Evolutionary conservation across 2,888 invertebrate genomes (phyloP), one percentile per base, ranked within the genome.

Genomic region (Alloscopus bannaensis): DNA sequence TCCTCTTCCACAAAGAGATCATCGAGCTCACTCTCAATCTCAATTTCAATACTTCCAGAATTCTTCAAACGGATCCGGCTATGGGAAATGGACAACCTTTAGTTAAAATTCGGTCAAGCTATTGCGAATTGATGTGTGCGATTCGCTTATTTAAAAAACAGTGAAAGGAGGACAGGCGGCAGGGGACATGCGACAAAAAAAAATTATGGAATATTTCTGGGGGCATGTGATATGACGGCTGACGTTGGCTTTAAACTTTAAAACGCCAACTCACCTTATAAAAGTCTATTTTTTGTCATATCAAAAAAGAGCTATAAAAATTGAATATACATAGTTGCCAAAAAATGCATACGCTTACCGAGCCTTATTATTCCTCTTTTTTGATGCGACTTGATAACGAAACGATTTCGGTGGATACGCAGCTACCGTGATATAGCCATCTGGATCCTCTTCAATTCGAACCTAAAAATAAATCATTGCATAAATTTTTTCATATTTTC

Each of bases 371-470:
- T 18, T 16, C 45, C 18, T 45, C 62, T 85, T 84, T 59, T 85
- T 84, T 24, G 69, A 36, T 16, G 70, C 68, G 40, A 82, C 69
- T 72, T 84, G 82, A 76, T 81, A 80, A 31, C 83, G 80, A 55
- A 87, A 87, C 31, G 85, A 85, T 55, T 86, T 86, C 11, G 88
- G 88, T 11, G 89, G 88, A 77, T 87, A 88, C 8, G 90, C 90
- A 31, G 89, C 87, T 42, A 90, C 87, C 6, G 88, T 89, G 55
- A 90, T 87, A 86, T 89, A 89, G 3, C 90, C 90, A 84, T 89
- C 89, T 65, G 87, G 87, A 81, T 89, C 90, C 85, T 90, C 89
- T 18, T 88, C 87, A 75, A 90, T 88, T 47, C 88, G 85, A 59
- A 88, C 87, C 85, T 85, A 72, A 76, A 72, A 66, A 45, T 45